Evolutionary conservation across 1,140 invertebrate genomes (phyloP), one percentile per base, ranked within the genome.

Genomic region (Heliconius hermathena): DNA sequence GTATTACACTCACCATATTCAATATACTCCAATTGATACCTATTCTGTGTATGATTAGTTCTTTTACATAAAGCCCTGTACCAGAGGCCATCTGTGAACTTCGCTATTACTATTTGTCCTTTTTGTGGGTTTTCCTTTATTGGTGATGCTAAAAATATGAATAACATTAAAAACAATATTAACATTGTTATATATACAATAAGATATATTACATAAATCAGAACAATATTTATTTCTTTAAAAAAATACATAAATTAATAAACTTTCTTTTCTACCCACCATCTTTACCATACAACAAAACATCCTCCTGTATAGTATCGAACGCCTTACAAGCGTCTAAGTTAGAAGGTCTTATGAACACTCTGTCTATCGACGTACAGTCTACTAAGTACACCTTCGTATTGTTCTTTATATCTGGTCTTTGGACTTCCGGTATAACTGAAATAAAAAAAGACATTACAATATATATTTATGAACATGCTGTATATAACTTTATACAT

Each of bases 21-120:
- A 9, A 90, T 74, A 46, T 90, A 93, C 77, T 93, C 89, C 20
- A 93, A 66, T 33, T 87, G 77, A 66, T 90, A 93, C 52, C 90
- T 91, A 81, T 90, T 88, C 75, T 84, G 73, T 3, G 82, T 84
- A n/a, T 88, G 84, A 29, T 85, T 91, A 70, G 87, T 90, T 0
- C 92, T 83, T 11, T 82, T 85, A 18, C 84, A 85, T 3, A 93
- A 81, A 2, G 90, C 92, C 1, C 91, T 80, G 85, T 92, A 94
- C 78, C 84, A 83, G 0, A 81, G 71, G 0, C 85, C 91, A 76
- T 94, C 91, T 0, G 81, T 80, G 76, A 80, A 91, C 75, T 86
- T 82, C 3, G 80, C 84, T 8, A 93, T 77, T 8, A 93, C 86
- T 0, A 82, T 74, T 2, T 93, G 80, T 0, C 90, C 90, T 52